phyloP scores from a whole-genome alignment of 2,888 invertebrate species.

The Brenthis ino region DNA sequence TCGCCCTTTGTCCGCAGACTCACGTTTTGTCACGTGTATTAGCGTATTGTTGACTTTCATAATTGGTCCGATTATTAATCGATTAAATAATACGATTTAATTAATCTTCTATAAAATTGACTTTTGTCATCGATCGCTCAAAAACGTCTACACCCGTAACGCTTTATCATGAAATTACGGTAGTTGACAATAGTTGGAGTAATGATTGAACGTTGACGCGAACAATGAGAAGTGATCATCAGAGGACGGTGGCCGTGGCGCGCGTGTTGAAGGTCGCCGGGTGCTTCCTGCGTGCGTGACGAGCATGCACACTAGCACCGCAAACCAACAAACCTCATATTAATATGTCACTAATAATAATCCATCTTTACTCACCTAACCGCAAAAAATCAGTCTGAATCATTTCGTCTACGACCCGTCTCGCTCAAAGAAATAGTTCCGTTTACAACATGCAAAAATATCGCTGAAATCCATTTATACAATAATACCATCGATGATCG shows the following conservation, averaged over 20 bases:
- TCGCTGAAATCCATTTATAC: conserved; percentile 20
- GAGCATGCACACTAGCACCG: conserved; percentile 55
- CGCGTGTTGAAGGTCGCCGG: conserved; percentile 70
- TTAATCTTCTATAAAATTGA: not conserved
- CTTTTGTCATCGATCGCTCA: no score
- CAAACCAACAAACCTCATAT: conserved; percentile 39
- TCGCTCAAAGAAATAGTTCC: conserved; percentile 17
- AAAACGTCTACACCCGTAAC: not conserved
- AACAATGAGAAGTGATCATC: conserved; percentile 63
- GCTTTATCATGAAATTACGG: conserved; percentile 25
- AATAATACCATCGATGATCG: conserved; percentile 54
- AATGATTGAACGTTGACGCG: conserved; percentile 40
- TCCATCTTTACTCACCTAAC: conserved; percentile 27
- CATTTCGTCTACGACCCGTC: conserved; percentile 22
- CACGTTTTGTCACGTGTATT: conserved; percentile 69
- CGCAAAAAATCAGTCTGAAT: conserved; percentile 28
- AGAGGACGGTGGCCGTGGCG: conserved; percentile 69
- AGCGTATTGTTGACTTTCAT: conserved; percentile 61
- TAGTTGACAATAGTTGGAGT: conserved; percentile 29
- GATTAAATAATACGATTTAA: conserved; percentile 41
- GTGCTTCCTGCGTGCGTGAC: conserved; percentile 80
- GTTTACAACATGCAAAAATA: conserved; percentile 18
- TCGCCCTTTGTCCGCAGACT: conserved; percentile 64
- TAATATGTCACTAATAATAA: conserved; percentile 41
- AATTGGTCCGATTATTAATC: conserved; percentile 63